A percentile compares a stretch with the other conserved stretches of the same genome.
phyloP scores from a whole-genome alignment of 2,113 vertebrate species.

The Sturnus vulgaris region DNA sequence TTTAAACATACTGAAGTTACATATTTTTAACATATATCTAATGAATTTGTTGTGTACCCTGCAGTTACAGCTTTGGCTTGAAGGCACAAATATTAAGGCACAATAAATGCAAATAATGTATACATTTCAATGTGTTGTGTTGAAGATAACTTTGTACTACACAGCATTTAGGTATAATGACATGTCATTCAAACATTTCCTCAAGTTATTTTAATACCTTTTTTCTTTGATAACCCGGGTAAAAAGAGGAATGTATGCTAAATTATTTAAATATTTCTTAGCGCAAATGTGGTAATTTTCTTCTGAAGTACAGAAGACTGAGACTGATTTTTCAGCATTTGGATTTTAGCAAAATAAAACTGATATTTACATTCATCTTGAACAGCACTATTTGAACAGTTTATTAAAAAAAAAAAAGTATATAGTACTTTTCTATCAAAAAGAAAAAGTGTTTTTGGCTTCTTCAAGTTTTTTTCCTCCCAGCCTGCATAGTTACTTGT shows the following conservation, averaged over 20 bases:
- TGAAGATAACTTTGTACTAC: slow-evolving; percentile 55
- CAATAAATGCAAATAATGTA: slow-evolving; percentile 65
- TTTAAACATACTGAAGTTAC: slow-evolving; percentile 20
- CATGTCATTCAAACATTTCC: slow-evolving; percentile 54
- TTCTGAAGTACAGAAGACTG: background rate
- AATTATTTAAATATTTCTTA: slow-evolving; percentile 55
- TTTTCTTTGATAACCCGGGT: slow-evolving; percentile 54
- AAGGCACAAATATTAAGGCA: slow-evolving; percentile 74
- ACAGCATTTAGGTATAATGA: slow-evolving; percentile 43
- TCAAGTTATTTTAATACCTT: slow-evolving; percentile 63
- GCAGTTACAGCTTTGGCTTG: slow-evolving; percentile 64
- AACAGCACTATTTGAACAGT: background rate
- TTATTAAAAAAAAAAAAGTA: slow-evolving; percentile 4
- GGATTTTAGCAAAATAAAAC: slow-evolving; percentile 36
- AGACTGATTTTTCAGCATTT: slow-evolving; percentile 19
- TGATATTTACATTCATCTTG: slow-evolving; percentile 24
- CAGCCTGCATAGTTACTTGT: background rate
- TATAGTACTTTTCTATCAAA: background rate
- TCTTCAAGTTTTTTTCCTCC: background rate
- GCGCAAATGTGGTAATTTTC: slow-evolving; percentile 26
- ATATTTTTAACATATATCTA: background rate
- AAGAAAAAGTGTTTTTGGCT: slow-evolving; percentile 1
- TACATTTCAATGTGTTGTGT: slow-evolving; percentile 56
- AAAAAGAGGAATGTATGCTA: slow-evolving; percentile 50
- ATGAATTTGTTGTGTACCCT: slow-evolving; percentile 41